Evolutionary conservation across 2,888 invertebrate genomes (phyloP).

Genomic region (Dicroscelio sp.): DNA sequence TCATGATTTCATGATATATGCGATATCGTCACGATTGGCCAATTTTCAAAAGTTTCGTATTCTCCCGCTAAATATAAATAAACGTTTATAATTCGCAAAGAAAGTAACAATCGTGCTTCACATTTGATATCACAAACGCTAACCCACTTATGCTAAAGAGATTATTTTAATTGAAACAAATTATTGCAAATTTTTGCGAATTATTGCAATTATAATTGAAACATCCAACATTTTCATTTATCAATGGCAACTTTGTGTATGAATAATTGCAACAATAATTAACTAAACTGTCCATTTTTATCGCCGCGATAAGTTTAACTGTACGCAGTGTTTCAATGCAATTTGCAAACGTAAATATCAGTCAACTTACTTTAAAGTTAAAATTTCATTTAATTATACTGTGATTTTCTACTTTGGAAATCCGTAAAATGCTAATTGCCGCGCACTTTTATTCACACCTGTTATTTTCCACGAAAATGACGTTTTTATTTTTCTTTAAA

Average conservation of each 20-base stretch:
- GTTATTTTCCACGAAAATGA: constrained; percentile 72
- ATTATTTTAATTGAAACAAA: no score
- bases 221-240: no score
- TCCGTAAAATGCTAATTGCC: no score
- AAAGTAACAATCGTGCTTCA: no score
- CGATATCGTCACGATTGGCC: not conserved
- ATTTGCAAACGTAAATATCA: not conserved
- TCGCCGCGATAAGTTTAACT: not conserved
- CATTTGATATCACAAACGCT: no score
- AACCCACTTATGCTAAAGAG: no score
- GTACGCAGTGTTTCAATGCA: not conserved
- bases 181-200: no score
- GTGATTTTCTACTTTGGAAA: not conserved
- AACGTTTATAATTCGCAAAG: no score
- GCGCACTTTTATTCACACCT: constrained; percentile 57
- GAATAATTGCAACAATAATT: not conserved
- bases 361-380: not conserved
- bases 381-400: not conserved
- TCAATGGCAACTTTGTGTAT: not conserved
- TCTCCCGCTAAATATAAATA: no score
- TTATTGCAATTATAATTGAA: no score
- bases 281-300: not conserved
- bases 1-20: constrained; percentile 14
- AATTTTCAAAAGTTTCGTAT: constrained; percentile 31
- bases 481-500: constrained; percentile 62